phyloP scores from a whole-genome alignment of 2,888 invertebrate species.

The Chrysolina oricalcia region DNA sequence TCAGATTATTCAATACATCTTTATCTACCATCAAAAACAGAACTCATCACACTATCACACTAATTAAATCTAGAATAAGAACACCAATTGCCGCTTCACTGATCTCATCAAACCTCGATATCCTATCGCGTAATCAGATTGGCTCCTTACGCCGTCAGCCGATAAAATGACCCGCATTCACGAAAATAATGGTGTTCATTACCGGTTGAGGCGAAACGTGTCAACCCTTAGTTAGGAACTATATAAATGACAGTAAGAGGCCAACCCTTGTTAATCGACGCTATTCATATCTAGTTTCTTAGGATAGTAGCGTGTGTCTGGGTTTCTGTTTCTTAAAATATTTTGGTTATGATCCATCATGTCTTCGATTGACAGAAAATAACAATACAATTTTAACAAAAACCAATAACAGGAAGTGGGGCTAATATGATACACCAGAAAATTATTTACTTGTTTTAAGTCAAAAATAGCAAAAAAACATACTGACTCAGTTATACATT shows the following conservation, averaged over 20 bases:
- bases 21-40: background rate
- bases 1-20: background rate
- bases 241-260: background rate
- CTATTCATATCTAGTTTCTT: background rate
- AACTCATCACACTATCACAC: constrained; percentile 1
- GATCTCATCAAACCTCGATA: constrained; percentile 25
- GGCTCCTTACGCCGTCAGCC: background rate
- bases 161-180: constrained; percentile 18
- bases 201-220: background rate
- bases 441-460: no score
- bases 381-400: no score
- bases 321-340: background rate
- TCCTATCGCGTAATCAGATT: background rate
- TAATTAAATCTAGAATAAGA: constrained; percentile 1
- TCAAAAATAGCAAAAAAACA: no score
- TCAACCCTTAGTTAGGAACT: background rate
- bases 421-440: no score
- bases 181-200: constrained; percentile 14
- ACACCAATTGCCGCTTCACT: constrained; percentile 12
- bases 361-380: no score
- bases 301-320: background rate
- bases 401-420: no score
- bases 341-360: no score
- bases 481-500: no score
- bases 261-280: background rate